Evolutionary conservation across 1,140 invertebrate species (phyloP).

Genomic region (Spodoptera frugiperda): DNA sequence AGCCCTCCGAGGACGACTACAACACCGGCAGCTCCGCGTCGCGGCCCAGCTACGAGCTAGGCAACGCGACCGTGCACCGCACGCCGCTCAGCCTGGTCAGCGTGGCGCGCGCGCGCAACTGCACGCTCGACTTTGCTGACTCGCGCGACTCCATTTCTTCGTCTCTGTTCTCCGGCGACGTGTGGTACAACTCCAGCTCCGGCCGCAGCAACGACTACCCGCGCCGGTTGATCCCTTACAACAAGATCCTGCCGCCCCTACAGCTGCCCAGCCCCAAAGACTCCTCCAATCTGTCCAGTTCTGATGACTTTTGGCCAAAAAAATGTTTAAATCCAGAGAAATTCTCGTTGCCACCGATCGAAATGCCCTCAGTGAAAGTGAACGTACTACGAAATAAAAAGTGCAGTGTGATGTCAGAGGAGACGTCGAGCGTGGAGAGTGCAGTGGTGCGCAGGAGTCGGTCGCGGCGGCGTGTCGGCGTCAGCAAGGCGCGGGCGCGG

Average conservation of each 20-base stretch:
- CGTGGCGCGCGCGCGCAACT: constrained; percentile 53
- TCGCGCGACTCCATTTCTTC: constrained; percentile 62
- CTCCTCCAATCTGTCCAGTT: constrained; percentile 51
- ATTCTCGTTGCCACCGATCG: constrained; percentile 73
- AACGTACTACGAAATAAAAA: constrained; percentile 34
- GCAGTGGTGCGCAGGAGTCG: constrained; percentile 26
- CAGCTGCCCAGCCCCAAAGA: constrained; percentile 61
- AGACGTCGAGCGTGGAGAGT: constrained; percentile 51
- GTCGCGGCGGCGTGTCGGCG: constrained; percentile 47
- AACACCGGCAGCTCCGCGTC: constrained; percentile 1
- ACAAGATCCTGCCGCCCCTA: constrained; percentile 69
- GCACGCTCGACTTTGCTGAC: constrained; percentile 53
- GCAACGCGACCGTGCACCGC: constrained; percentile 57
- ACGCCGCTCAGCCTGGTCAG: constrained; percentile 57
- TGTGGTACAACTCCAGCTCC: constrained; percentile 68
- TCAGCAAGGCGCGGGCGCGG: constrained; percentile 48
- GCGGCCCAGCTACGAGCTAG: constrained; percentile 58
- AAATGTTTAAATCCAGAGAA: constrained; percentile 61
- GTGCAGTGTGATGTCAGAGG: constrained; percentile 32
- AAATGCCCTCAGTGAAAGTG: constrained; percentile 55
- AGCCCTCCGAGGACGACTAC: constrained; percentile 45
- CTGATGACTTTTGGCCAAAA: constrained; percentile 67
- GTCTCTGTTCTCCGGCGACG: constrained; percentile 69
- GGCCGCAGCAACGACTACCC: constrained; percentile 52
- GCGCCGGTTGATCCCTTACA: constrained; percentile 65